Base-by-base conservation (phyloP, 2,888 invertebrate species). In the Erebia palarica region DNA sequence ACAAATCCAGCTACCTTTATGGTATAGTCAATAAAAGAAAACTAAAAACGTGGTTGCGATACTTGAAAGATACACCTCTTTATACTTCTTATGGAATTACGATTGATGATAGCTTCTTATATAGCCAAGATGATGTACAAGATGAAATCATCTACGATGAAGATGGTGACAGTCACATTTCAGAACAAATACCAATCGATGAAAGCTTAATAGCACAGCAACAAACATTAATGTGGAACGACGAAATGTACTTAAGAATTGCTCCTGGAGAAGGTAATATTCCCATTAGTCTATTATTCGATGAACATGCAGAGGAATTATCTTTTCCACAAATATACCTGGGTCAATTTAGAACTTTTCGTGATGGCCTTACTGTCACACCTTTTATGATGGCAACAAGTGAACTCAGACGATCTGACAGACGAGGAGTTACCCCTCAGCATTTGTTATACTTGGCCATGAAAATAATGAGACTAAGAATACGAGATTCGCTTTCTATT, bases 381-480 rank as follows among this genome's bases (percentile, higher is more conserved):
- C 77, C 80, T 14, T 84, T 76, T 68, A 78, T 78, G 79, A 80
- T 81, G 69, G 81, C 82, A 36, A 44, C 82, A 5, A 84, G 82
- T 75, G 84, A 85, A 78, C 11, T 85, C 10, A 47, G 83, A 65
- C 70, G 83, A 42, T 65, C 75, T 68, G 84, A 86, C 73, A 65
- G 84, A 65, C 82, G 85, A 61, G 84, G 76, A 44, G 80, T 78
- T n/a, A 75, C 74, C 3, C 84, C 84, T 14, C 71, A 82, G 27
- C 78, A 85, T 64, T 65, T 86, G 14, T 75, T 81, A 49, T 84
- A 83, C 70, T 51, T 80, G n/a, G 81, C 82, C 4, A 74, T 78
- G 74, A 82, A 82, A 68, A 81, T 82, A 49, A 78, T 86, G 79
- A 69, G 82, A 69, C 10, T 77, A 44, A 57, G 78, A 72, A 44